A percentile compares a stretch with the other conserved stretches of the same genome.
phyloP scores from a whole-genome alignment of 2,113 vertebrate genomes.

The Vulpes lagopus region DNA sequence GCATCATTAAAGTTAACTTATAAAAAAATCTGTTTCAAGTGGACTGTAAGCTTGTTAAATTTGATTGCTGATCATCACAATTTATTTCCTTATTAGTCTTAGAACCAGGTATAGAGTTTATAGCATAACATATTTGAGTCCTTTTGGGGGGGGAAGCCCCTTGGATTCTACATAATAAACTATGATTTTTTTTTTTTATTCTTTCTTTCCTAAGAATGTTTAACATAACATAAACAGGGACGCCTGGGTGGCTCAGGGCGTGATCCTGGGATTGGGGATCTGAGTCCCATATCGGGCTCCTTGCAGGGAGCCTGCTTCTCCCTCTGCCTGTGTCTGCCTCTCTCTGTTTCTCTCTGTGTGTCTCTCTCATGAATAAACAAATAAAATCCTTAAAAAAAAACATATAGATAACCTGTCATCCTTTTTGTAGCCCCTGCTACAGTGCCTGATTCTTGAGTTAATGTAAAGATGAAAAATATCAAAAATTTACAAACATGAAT shows the following conservation, averaged over 20 bases:
- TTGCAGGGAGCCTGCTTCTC: no score
- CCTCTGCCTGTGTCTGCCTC: no score
- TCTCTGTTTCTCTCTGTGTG: no score
- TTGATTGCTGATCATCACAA: conserved; percentile 22
- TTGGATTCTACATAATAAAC: not conserved
- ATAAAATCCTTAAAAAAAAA: not conserved
- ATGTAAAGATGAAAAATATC: not conserved
- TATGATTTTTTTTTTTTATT: not conserved
- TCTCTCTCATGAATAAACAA: no score
- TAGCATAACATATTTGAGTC: not conserved
- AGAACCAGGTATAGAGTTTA: conserved; percentile 18
- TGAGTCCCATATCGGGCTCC: no score
- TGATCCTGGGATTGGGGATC: no score
- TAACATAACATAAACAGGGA: not conserved
- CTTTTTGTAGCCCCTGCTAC: not conserved
- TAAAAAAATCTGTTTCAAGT: not conserved
- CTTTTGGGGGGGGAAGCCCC: not conserved
- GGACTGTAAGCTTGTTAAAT: not conserved
- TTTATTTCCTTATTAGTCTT: conserved; percentile 30
- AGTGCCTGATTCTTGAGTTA: conserved; percentile 29
- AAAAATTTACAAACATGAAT: conserved; percentile 20
- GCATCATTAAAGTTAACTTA: conserved; percentile 13
- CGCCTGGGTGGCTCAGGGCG: no score
- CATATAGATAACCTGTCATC: not conserved
- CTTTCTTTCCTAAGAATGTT: conserved; percentile 51